A percentile compares a stretch with the other conserved stretches of the same genome.
These are phyloP conservation scores for Phymanthus crucifer DNA, from an alignment of 92 coral and sea anemone genomes.

Conservation along the genomic window DNA sequence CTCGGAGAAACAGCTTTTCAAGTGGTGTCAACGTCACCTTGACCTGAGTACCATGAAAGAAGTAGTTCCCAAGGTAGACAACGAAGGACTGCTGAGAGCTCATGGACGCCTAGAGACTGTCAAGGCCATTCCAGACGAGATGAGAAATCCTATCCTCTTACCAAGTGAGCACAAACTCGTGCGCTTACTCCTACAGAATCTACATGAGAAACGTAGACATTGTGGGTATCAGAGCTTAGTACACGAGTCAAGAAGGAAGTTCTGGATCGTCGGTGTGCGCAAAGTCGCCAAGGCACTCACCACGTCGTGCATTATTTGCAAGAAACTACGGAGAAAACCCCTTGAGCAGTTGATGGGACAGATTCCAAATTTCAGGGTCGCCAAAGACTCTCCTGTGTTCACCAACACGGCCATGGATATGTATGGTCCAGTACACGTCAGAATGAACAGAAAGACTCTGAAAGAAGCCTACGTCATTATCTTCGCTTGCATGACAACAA, in stretches of 20 bases:
- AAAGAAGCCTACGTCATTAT: constrained; percentile 9
- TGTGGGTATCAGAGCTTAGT: constrained; percentile 48
- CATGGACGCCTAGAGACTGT: constrained; percentile 37
- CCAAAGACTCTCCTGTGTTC: constrained; percentile 16
- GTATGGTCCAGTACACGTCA: constrained; percentile 29
- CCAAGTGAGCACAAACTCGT: constrained; percentile 30
- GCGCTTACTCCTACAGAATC: constrained; percentile 22
- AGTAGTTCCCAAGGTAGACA: not conserved
- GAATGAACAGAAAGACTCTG: not conserved
- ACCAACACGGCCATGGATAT: constrained; percentile 35
- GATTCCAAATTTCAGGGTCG: constrained; percentile 27
- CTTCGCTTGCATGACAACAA: too few relatives aligned
- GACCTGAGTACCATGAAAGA: too few relatives aligned
- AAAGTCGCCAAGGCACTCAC: constrained; percentile 37
- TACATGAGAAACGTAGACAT: constrained; percentile 26
- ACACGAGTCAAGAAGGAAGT: constrained; percentile 30
- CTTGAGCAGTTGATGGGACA: constrained; percentile 50
- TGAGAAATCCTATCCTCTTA: constrained; percentile 34
- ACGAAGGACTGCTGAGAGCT: constrained; percentile 42
- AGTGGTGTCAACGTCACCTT: constrained; percentile 37
- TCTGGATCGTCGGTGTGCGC: constrained; percentile 36
- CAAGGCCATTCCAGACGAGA: constrained; percentile 30
- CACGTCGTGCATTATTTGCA: constrained; percentile 25
- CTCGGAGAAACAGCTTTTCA: constrained; percentile 36
- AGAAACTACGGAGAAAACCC: constrained; percentile 40